Evolutionary conservation across 2,888 invertebrate genomes (phyloP), one percentile per base, ranked within the genome.

Genomic region (Hofmannophila pseudospretella): DNA sequence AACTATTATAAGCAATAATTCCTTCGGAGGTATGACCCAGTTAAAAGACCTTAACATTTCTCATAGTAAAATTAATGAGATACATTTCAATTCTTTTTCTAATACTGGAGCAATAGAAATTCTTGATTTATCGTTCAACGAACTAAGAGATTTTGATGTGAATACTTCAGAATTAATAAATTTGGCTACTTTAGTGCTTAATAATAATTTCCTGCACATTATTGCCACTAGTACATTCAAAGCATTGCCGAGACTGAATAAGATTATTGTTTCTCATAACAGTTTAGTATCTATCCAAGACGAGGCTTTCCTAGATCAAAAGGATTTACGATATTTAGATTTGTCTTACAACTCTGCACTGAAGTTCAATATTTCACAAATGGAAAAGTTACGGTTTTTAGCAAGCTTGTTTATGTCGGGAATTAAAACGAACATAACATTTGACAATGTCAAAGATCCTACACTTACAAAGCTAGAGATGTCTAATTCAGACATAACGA

Each of bases 91-190:
- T 46, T 44, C 61, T 2, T 76, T 81, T 41, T 38, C 39, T 1
- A 43, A 62, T 32, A 72, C 72, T 1, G 66, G 60, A 1, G 51
- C 54, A 9, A 50, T 80, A 25, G 57, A 60, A 49, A 53, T 42
- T 2, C 45, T 82, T 4, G 81, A 82, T 44, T 47, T 80, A n/a
- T 80, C 80, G 0, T 55, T 49, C 38, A 81, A 81, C 28, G 42
- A 53, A 43, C 39, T 80, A 0, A 53, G 40, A 33, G 34, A 39
- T 4, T 77, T 82, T 36, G 25, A 42, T 1, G 34, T 81, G 1
- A 80, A 80, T 38, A 51, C 57, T n/a, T 64, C 66, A 1, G 60
- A 70, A 22, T 44, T 80, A 29, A 29, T 36, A 4, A 56, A 54
- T 9, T 40, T 81, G 3, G 45, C 45, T 2, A 51, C 36, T 3